Evolutionary conservation across 2,797 vertebrate species (phyloP).

Genomic region (Chaetophractus vellerosus): DNA sequence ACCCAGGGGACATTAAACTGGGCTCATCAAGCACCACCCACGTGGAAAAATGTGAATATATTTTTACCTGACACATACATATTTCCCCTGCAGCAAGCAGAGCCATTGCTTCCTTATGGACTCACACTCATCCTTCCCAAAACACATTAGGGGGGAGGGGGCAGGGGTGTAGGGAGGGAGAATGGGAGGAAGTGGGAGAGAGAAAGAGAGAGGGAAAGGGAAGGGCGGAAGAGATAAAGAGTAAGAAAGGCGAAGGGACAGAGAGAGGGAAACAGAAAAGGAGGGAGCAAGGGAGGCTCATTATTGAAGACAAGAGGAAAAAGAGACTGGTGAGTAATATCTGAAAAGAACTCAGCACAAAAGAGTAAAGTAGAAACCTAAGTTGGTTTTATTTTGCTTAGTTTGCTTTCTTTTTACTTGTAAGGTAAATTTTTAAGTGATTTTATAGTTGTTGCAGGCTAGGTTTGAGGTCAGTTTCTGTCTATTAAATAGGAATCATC

Average conservation of each 20-base stretch:
- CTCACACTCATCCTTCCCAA: neutral
- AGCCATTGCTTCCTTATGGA: neutral
- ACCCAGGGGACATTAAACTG: conserved; percentile 66
- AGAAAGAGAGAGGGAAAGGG: too few species aligned
- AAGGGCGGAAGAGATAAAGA: rapidly evolving
- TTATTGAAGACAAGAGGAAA: conserved; percentile 46
- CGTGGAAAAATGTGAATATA: conserved; percentile 72
- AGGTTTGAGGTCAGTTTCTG: conserved; percentile 4
- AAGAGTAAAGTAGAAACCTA: conserved; percentile 18
- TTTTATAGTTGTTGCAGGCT: conserved; percentile 34
- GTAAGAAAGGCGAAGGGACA: neutral
- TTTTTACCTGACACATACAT: conserved; percentile 64
- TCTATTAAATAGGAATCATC: neutral
- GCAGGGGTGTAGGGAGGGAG: too few species aligned
- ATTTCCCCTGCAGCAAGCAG: conserved; percentile 26
- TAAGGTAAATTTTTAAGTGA: conserved; percentile 53
- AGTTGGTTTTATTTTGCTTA: neutral
- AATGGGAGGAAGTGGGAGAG: rapidly evolving
- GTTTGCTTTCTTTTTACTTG: conserved; percentile 17
- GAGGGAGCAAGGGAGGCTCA: neutral
- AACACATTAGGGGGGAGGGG: neutral
- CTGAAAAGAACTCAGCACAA: conserved; percentile 61
- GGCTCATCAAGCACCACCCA: conserved; percentile 78
- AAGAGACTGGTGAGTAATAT: neutral
- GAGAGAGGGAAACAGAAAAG: neutral